Base-by-base conservation (phyloP, 2,113 vertebrate species). In the Corapipo altera region DNA sequence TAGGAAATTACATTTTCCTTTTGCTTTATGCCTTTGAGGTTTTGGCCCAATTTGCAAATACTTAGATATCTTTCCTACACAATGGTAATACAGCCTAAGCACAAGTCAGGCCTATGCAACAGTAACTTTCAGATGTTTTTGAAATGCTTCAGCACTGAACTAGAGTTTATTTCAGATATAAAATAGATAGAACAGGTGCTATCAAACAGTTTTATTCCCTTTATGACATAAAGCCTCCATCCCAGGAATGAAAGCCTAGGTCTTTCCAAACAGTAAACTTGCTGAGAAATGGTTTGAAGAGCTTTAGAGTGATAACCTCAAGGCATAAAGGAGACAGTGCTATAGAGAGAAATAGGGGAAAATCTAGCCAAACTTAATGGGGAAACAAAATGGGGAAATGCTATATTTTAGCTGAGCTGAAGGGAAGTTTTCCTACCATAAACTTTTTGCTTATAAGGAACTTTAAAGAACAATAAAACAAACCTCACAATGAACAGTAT, bases 131-230 rank as follows among this genome's bases (percentile, higher is more conserved):
- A 91, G 64, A 41, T 80, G 54, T 15, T 89, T 96, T 94, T 81
- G 67, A 88, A 88, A 57, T 88, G 52, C 5, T 84, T 96, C 91
- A 58, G 44, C 35, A 77, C 57, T 69, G 80, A 95, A 67, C 17
- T 72, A 91, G 64, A 74, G 33, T 97, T 97, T 97, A 95, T 97
- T 95, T 94, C 87, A 83, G 71, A 79, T 92, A 96, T 97, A 96
- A 97, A 98, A 94, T 46, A 88, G 46, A 69, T 65, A 95, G 58
- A 94, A 93, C n/a, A 89, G 64, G 41, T 91, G 44, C 66, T 93
- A 91, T 94, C 79, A 95, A 96, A 79, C 10, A 61, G 67, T 81
- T 97, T 96, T 97, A 96, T 95, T 89, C 59, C 51, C 62, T 95
- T 89, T 65, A 76, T 83, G 71, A 92, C 46, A 90, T 91, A 93